phyloP scores from a whole-genome alignment of 23 tunicate genomes.

The Corella eumyota region DNA sequence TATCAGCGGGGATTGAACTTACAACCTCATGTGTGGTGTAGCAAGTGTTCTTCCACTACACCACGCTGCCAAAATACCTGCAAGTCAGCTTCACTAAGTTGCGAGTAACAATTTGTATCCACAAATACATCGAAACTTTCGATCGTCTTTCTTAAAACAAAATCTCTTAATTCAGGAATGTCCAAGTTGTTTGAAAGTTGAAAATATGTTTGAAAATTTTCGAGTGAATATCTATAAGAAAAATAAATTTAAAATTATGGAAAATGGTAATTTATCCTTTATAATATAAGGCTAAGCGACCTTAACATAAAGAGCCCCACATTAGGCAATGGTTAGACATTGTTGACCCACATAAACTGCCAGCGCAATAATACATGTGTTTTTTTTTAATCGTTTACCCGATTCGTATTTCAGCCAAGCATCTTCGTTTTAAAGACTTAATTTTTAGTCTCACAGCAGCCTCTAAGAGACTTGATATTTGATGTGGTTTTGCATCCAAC shows the following conservation, averaged over 20 bases:
- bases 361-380: neutral
- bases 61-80: constrained; percentile 13
- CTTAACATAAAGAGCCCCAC: neutral
- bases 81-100: constrained; percentile 21
- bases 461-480: constrained; percentile 35
- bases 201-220: constrained; percentile 15
- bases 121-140: constrained; percentile 39
- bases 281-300: neutral
- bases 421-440: constrained; percentile 24
- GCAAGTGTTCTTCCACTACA: too few relatives aligned
- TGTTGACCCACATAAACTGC: neutral
- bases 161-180: constrained; percentile 18
- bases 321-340: neutral
- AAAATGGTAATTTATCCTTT: neutral
- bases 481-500: constrained; percentile 10
- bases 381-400: constrained; percentile 11
- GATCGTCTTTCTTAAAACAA: constrained; percentile 9
- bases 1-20: too few relatives aligned
- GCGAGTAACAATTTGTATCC: constrained; percentile 26
- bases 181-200: constrained; percentile 23
- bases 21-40: too few relatives aligned
- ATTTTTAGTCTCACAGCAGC: constrained; percentile 38
- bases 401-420: constrained; percentile 26
- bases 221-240: constrained; percentile 24
- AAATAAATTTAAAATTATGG: neutral